Conservation (phyloP, 2,113 vertebrate species). For the Micronycteris hirsuta region DNA sequence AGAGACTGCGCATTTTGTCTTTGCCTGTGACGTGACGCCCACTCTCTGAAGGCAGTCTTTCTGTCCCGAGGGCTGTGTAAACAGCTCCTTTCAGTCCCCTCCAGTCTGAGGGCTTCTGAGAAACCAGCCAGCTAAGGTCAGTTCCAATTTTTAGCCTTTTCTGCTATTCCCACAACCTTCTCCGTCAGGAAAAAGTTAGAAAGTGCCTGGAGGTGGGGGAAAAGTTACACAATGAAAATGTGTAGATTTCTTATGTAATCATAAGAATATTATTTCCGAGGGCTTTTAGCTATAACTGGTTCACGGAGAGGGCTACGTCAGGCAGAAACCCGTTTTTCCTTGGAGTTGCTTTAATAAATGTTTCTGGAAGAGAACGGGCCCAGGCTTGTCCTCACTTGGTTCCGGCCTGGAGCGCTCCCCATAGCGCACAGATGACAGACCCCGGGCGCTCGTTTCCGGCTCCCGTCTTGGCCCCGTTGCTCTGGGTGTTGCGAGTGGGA, state of each 20-base stretch:
- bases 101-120: not conserved
- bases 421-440: not conserved
- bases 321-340: not conserved
- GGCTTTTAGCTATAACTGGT: not conserved
- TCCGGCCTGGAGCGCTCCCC: not conserved
- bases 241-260: not conserved
- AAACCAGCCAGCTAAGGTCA: not conserved
- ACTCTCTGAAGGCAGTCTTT: not conserved
- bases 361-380: conserved; percentile 29
- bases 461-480: not conserved
- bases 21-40: not conserved
- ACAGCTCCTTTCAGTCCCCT: not conserved
- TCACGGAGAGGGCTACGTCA: not conserved
- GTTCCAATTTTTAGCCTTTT: not conserved
- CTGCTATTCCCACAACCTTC: not conserved
- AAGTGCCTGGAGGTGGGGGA: not conserved
- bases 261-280: not conserved
- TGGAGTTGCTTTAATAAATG: conserved; percentile 25
- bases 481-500: not conserved
- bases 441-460: not conserved
- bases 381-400: not conserved
- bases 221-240: not conserved
- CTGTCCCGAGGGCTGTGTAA: not conserved
- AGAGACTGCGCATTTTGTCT: not conserved
- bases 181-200: not conserved